Conservation (phyloP, 2,113 vertebrate species). For the Saimiri boliviensis region DNA sequence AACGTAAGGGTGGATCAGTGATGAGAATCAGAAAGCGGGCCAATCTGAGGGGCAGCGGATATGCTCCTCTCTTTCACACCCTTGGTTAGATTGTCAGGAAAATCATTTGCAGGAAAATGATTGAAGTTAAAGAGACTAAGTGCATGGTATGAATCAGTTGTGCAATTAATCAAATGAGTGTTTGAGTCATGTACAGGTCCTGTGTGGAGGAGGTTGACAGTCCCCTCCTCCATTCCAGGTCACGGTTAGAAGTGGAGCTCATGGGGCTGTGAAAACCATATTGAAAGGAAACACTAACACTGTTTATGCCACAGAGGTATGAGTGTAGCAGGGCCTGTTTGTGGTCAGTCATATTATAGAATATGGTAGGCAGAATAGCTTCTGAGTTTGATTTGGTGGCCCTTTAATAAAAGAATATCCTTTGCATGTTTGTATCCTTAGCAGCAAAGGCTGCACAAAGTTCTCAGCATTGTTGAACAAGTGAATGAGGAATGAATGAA, state of each 20-base stretch:
- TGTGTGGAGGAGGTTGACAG: background rate
- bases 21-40: background rate
- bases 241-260: background rate
- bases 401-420: background rate
- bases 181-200: background rate
- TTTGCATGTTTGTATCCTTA: background rate
- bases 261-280: background rate
- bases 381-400: background rate
- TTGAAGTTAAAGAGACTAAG: background rate
- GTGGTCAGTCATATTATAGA: background rate
- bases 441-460: background rate
- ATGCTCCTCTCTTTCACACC: background rate
- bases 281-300: background rate
- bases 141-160: background rate
- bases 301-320: fast-evolving
- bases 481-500: background rate
- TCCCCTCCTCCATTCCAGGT: background rate
- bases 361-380: background rate
- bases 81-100: background rate
- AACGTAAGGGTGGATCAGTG: background rate
- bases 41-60: background rate
- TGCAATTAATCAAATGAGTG: background rate
- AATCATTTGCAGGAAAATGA: background rate
- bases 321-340: background rate
- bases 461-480: background rate